A percentile compares a stretch with the other conserved stretches of the same genome.
These are phyloP conservation scores for Halcyon leucocephala DNA, from an alignment of 2,797 vertebrate species.

Conservation along the genomic window DNA sequence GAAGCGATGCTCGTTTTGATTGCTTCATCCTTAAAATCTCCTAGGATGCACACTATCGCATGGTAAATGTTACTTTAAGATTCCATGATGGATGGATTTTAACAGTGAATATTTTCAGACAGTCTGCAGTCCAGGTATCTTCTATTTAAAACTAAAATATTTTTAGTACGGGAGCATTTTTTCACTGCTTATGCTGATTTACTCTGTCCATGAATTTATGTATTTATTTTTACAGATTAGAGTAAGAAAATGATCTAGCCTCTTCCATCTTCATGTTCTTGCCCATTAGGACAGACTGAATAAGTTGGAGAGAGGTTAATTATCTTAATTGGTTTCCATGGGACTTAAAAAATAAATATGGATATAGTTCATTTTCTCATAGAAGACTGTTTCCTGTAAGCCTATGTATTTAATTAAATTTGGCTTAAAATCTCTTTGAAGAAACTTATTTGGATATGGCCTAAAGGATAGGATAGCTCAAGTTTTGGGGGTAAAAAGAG, in stretches of 20 bases:
- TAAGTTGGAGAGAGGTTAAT: conserved; percentile 34
- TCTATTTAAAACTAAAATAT: background rate
- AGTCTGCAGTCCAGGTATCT: background rate
- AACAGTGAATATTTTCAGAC: background rate
- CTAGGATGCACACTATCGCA: background rate
- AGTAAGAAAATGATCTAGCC: background rate
- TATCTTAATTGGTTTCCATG: conserved; percentile 47
- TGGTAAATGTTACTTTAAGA: background rate
- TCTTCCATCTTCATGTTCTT: background rate
- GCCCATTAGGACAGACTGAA: background rate
- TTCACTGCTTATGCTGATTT: background rate
- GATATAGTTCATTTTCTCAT: background rate
- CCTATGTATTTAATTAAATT: background rate
- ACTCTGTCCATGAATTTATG: background rate
- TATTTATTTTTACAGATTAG: background rate
- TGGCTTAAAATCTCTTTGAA: background rate
- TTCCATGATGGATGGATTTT: background rate
- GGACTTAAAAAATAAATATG: conserved; percentile 13
- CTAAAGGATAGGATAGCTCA: background rate
- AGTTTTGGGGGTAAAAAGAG: background rate
- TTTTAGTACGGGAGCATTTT: background rate
- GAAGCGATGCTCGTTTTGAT: background rate
- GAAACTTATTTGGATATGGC: background rate
- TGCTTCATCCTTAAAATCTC: background rate
- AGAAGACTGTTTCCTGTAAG: background rate